A percentile compares a stretch with the other conserved stretches of the same genome.
phyloP scores from a whole-genome alignment of 2,888 invertebrate species.

The Urechis unicinctus region DNA sequence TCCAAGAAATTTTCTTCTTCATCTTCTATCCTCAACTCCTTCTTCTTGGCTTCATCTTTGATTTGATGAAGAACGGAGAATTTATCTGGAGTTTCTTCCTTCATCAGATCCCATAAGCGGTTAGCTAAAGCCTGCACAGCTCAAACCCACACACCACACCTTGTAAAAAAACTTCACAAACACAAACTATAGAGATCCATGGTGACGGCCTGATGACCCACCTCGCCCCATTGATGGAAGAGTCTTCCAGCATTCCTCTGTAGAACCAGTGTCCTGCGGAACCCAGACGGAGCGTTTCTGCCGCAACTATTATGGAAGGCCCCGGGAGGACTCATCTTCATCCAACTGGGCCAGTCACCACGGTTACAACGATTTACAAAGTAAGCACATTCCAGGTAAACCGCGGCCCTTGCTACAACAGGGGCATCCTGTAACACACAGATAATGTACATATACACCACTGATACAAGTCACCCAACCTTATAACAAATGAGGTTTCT shows the following conservation, averaged over 20 bases:
- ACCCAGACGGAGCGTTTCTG: constrained; percentile 56
- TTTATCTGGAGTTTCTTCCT: constrained; percentile 60
- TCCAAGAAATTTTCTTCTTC: constrained; percentile 91
- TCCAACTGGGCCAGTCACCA: constrained; percentile 98
- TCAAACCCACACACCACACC: not conserved
- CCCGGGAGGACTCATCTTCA: constrained; percentile 76
- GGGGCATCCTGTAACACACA: constrained; percentile 96
- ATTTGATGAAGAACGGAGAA: constrained; percentile 44
- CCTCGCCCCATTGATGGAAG: constrained; percentile 95
- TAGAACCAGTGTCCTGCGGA: constrained; percentile 58
- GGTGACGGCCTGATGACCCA: constrained; percentile 15
- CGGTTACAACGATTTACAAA: constrained; percentile 96
- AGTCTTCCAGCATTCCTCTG: constrained; percentile 90
- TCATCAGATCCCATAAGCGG: constrained; percentile 81
- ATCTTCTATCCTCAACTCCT: constrained; percentile 52
- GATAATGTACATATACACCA: constrained; percentile 49
- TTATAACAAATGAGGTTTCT: not conserved
- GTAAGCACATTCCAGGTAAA: constrained; percentile 89
- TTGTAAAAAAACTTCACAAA: not conserved
- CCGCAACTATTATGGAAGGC: constrained; percentile 51
- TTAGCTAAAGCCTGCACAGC: constrained; percentile 67
- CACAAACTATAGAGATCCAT: not conserved
- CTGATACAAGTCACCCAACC: not conserved
- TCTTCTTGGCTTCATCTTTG: constrained; percentile 46
- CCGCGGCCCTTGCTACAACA: constrained; percentile 82